A percentile compares a stretch with the other conserved stretches of the same genome.
phyloP scores from a whole-genome alignment of 2,797 vertebrate species.

The Gallinago solitaria region DNA sequence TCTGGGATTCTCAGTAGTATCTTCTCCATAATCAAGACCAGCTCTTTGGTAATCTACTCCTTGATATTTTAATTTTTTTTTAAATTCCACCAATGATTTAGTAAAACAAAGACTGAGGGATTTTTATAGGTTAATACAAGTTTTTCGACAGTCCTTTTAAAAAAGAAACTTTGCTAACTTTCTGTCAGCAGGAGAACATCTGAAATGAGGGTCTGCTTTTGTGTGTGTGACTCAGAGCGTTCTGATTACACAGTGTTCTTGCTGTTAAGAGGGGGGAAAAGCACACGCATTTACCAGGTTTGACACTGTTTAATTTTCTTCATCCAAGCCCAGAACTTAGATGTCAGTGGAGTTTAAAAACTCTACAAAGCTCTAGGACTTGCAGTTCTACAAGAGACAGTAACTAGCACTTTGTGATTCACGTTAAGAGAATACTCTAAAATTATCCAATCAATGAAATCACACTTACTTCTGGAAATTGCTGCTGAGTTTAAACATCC shows the following conservation, averaged over 20 bases:
- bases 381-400: background rate
- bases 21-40: slow-evolving; percentile 97
- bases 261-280: background rate
- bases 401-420: slow-evolving; percentile 51
- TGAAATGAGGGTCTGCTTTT: slow-evolving; percentile 37
- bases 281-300: background rate
- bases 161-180: background rate
- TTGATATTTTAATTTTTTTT: background rate
- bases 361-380: background rate
- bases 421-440: slow-evolving; percentile 30
- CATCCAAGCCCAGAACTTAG: slow-evolving; percentile 6
- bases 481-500: slow-evolving; percentile 8
- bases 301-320: slow-evolving; percentile 50
- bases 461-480: slow-evolving; percentile 32
- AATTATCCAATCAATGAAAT: slow-evolving; percentile 58
- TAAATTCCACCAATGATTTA: background rate
- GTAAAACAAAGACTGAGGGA: background rate
- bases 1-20: slow-evolving; percentile 98
- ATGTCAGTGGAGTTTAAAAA: slow-evolving; percentile 35
- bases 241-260: slow-evolving; percentile 25
- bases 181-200: slow-evolving; percentile 21
- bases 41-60: slow-evolving; percentile 86
- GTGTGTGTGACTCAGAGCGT: slow-evolving; percentile 45
- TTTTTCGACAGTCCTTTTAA: background rate
- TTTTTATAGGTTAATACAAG: background rate